A percentile compares a stretch with the other conserved stretches of the same genome.
Conservation (phyloP, 92 coral and sea anemone genomes). For the Nematostella vectensis region DNA sequence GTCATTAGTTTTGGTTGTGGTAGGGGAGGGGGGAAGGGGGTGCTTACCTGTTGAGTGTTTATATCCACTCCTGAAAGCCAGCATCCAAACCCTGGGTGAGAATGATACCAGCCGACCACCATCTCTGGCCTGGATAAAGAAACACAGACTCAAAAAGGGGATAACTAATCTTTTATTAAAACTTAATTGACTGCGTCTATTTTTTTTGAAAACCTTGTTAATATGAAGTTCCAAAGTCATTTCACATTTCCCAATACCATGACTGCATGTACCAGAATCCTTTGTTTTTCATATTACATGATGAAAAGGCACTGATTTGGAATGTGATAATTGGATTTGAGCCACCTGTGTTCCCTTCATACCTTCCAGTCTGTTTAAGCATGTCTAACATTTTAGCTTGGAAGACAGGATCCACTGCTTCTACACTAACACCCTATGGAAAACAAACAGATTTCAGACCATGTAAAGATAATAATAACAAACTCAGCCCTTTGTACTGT, state of each 20-base stretch:
- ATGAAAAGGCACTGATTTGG: too few relatives aligned
- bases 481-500: neutral
- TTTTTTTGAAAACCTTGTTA: too few relatives aligned
- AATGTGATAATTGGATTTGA: too few relatives aligned
- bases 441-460: neutral
- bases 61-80: conserved; percentile 97
- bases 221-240: too few relatives aligned
- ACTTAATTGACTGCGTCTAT: too few relatives aligned
- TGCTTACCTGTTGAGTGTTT: conserved; percentile 96
- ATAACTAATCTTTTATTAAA: too few relatives aligned
- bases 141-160: neutral
- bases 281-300: too few relatives aligned
- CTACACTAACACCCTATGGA: conserved; percentile 90
- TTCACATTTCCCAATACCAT: too few relatives aligned
- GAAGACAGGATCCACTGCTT: conserved; percentile 96
- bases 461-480: neutral
- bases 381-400: conserved; percentile 99
- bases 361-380: conserved; percentile 94
- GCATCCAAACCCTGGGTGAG: conserved; percentile 99
- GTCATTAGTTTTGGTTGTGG: too few relatives aligned
- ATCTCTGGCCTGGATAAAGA: conserved; percentile 67
- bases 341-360: too few relatives aligned
- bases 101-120: conserved; percentile 99
- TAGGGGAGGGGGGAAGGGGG: too few relatives aligned
- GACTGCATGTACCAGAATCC: too few relatives aligned